Evolutionary conservation across 2,113 vertebrate genomes (phyloP).

Genomic region (Stomatorhinus ivindoensis): DNA sequence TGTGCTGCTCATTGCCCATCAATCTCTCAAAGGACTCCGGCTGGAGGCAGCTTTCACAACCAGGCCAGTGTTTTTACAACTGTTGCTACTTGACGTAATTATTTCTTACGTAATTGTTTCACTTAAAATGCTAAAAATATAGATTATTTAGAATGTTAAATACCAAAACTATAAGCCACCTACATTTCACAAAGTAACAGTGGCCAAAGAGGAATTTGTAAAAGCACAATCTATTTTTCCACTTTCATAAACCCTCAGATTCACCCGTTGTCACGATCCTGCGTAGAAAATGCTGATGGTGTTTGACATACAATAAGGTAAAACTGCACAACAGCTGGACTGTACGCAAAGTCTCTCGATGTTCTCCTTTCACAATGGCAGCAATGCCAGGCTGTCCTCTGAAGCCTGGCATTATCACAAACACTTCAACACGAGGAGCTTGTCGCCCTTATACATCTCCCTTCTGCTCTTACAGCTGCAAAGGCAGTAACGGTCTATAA

Average conservation of each 20-base stretch:
- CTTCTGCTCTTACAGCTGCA: neutral
- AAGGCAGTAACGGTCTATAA: neutral
- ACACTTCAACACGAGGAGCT: neutral
- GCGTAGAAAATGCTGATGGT: neutral
- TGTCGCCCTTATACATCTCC: neutral
- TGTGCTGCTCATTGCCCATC: neutral
- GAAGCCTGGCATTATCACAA: neutral
- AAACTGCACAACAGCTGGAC: neutral
- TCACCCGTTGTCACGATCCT: neutral
- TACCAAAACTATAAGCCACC: neutral
- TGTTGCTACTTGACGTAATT: constrained; percentile 10
- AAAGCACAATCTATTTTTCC: neutral
- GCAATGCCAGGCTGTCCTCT: neutral
- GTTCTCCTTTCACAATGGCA: neutral
- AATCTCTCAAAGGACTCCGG: neutral
- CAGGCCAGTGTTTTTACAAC: constrained; percentile 9
- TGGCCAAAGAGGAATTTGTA: neutral
- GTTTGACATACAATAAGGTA: neutral
- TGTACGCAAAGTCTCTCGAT: neutral
- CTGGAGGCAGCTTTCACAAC: constrained; percentile 9
- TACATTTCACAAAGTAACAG: neutral
- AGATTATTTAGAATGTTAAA: neutral
- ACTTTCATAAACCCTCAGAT: neutral
- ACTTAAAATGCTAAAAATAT: neutral
- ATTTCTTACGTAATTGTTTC: neutral